phyloP scores from a whole-genome alignment of 2,113 vertebrate genomes.

The Gambusia affinis region DNA sequence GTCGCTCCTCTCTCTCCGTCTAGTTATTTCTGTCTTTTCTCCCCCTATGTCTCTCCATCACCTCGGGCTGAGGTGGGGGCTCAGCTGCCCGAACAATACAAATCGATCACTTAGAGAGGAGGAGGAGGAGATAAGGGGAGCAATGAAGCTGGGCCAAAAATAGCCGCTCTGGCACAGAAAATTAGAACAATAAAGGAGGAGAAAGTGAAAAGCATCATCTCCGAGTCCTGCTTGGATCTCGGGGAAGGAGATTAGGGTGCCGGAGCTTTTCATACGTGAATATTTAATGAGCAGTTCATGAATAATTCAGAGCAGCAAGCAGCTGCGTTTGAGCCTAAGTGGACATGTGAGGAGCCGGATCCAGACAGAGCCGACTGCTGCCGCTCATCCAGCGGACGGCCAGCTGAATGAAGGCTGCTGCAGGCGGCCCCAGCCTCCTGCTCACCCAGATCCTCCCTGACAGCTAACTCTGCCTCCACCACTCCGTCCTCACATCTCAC shows the following conservation, averaged over 20 bases:
- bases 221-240: conserved; percentile 12
- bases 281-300: conserved; percentile 76
- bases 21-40: conserved; percentile 63
- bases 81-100: conserved; percentile 77
- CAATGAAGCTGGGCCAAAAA: conserved; percentile 38
- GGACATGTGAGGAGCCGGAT: conserved; percentile 67
- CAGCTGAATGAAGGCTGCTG: neutral
- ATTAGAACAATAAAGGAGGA: conserved; percentile 17
- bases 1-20: conserved; percentile 45
- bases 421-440: conserved; percentile 13
- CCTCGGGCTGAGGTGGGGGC: conserved; percentile 57
- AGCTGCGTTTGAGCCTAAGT: conserved; percentile 76
- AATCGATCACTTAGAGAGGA: conserved; percentile 74
- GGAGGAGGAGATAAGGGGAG: conserved; percentile 31
- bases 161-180: conserved; percentile 20
- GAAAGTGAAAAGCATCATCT: conserved; percentile 1
- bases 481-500: conserved; percentile 49
- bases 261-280: conserved; percentile 74
- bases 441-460: conserved; percentile 11
- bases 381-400: conserved; percentile 29
- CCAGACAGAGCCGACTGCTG: conserved; percentile 54
- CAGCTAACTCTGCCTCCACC: conserved; percentile 36
- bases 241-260: conserved; percentile 60
- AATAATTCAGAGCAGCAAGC: conserved; percentile 78
- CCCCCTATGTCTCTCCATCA: conserved; percentile 45